Evolutionary conservation across 2,797 vertebrate genomes (phyloP).

Genomic region (Mormyrops attenuatus): DNA sequence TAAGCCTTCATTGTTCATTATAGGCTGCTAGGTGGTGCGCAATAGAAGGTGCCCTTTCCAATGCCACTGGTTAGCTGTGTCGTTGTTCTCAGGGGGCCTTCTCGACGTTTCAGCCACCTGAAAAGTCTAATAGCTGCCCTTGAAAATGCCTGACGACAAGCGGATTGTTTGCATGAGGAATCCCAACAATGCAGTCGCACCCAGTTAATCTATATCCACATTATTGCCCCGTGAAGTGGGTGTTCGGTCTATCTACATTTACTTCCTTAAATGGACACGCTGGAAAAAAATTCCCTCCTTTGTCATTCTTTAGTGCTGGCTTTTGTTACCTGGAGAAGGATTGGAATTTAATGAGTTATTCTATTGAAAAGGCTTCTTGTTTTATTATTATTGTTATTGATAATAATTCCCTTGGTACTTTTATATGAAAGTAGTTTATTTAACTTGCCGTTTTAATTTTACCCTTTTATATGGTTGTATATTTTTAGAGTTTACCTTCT

Average conservation of each 20-base stretch:
- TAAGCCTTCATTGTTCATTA: neutral
- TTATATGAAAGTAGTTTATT: neutral
- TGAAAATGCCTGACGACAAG: conserved; percentile 20
- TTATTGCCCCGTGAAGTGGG: neutral
- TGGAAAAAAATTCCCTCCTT: neutral
- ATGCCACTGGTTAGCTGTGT: neutral
- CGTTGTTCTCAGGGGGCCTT: neutral
- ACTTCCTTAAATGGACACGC: conserved; percentile 6
- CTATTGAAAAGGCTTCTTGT: neutral
- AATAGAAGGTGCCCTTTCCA: neutral
- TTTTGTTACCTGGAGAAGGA: conserved; percentile 13
- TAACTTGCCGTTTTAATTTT: neutral
- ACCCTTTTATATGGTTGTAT: neutral
- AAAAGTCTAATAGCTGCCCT: neutral
- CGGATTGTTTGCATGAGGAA: neutral
- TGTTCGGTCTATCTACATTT: neutral
- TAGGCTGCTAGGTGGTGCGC: neutral
- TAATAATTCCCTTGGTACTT: neutral
- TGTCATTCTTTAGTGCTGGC: neutral
- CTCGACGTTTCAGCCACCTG: neutral
- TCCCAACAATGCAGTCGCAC: conserved; percentile 24
- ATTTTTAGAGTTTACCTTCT: conserved; percentile 3
- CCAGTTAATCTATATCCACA: conserved; percentile 23
- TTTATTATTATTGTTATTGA: neutral
- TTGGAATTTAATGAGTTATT: neutral